Percentiles rank a stretch among this genome's conserved stretches.
phyloP scores from a whole-genome alignment of 2,888 invertebrate genomes.

The Urechis unicinctus region DNA sequence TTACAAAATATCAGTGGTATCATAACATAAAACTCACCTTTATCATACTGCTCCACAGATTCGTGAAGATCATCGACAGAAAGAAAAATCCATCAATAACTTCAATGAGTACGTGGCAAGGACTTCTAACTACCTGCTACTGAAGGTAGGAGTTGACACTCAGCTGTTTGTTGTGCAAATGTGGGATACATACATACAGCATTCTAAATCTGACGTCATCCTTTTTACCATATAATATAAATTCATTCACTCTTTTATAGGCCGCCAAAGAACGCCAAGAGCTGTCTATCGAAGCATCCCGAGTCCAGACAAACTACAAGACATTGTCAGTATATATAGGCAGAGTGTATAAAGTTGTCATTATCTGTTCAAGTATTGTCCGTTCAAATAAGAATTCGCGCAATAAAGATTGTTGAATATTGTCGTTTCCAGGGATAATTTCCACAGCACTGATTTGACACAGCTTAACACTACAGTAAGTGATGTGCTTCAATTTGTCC shows the following conservation, averaged over 20 bases:
- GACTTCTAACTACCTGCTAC: conserved; percentile 42
- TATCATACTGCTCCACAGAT: conserved; percentile 36
- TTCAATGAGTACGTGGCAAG: conserved; percentile 44
- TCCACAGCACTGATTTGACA: conserved; percentile 37
- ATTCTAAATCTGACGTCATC: too few relatives aligned
- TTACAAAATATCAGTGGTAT: too few relatives aligned
- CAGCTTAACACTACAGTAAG: conserved; percentile 34
- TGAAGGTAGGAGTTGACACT: conserved; percentile 29
- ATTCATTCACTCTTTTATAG: conserved; percentile 20
- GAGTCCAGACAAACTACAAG: conserved; percentile 38
- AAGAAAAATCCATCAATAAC: conserved; percentile 40
- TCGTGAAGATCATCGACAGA: conserved; percentile 47
- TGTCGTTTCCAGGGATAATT: conserved; percentile 31
- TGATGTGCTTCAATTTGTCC: background rate
- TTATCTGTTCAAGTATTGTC: too few relatives aligned
- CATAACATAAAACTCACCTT: too few relatives aligned
- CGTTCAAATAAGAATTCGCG: background rate
- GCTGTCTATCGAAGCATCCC: conserved; percentile 45
- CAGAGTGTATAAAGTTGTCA: too few relatives aligned
- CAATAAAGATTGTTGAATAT: background rate
- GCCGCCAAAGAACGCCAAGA: conserved; percentile 46
- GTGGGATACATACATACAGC: too few relatives aligned
- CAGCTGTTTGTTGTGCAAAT: background rate
- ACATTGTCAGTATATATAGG: conserved; percentile 30
- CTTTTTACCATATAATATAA: too few relatives aligned